Percentiles rank a stretch among this genome's conserved stretches.
Conservation (phyloP, 2,888 invertebrate species). For the Patella pellucida region DNA sequence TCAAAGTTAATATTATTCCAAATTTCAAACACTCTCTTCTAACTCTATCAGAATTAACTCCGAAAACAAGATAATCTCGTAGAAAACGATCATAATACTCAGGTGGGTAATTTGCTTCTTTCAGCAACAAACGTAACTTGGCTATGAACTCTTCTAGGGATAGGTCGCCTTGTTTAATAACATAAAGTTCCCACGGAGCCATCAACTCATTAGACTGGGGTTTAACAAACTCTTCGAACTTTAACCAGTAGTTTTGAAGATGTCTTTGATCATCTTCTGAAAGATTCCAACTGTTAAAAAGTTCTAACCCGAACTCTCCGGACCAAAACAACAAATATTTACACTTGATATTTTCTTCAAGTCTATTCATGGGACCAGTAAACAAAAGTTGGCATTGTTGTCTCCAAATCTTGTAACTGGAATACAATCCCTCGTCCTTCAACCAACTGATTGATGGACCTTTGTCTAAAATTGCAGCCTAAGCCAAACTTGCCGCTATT, state of each 20-base stretch:
- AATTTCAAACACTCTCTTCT: neutral
- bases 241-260: conserved; percentile 3
- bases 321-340: conserved; percentile 7
- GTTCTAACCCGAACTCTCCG: conserved; percentile 6
- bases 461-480: neutral
- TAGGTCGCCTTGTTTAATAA: neutral
- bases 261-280: neutral
- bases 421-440: neutral
- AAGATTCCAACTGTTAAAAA: neutral
- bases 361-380: neutral
- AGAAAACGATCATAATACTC: neutral
- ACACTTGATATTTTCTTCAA: conserved; percentile 3
- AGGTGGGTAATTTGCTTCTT: neutral
- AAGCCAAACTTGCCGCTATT: neutral
- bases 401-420: neutral
- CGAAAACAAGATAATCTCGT: neutral
- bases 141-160: neutral
- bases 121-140: neutral
- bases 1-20: neutral
- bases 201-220: conserved; percentile 14
- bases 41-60: neutral
- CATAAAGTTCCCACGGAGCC: neutral
- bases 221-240: conserved; percentile 3
- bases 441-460: conserved; percentile 3
- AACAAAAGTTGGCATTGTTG: neutral